Conservation (phyloP, 2,888 invertebrate species). For the Myopa testacea region DNA sequence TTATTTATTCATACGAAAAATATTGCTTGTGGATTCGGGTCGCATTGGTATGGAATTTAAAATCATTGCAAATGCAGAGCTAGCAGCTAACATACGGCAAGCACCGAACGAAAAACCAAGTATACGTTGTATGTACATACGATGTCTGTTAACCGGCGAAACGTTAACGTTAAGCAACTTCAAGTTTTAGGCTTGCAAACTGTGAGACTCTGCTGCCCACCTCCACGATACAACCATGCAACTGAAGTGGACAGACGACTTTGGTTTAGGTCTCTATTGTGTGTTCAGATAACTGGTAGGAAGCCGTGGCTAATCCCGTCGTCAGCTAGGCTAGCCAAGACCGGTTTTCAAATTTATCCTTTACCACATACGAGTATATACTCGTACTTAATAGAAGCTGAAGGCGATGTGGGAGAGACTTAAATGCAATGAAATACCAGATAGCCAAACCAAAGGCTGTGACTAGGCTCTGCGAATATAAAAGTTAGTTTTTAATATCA, state of each 20-base stretch:
- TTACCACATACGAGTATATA: not conserved
- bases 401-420: constrained; percentile 4
- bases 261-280: constrained; percentile 1
- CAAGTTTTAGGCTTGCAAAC: not conserved
- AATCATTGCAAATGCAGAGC: constrained; percentile 19
- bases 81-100: not conserved
- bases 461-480: not conserved
- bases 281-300: not conserved
- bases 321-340: not conserved
- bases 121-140: not conserved
- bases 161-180: not conserved
- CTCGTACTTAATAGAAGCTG: not conserved
- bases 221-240: not conserved
- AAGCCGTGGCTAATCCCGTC: not conserved
- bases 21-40: constrained; percentile 10
- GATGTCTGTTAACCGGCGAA: not conserved
- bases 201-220: not conserved
- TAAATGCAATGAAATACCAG: not conserved
- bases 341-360: not conserved
- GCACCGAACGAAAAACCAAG: not conserved
- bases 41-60: constrained; percentile 32
- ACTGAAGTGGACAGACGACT: constrained; percentile 3
- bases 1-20: constrained; percentile 16
- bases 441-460: not conserved
- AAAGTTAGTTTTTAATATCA: not conserved